Evolutionary conservation across 1,140 invertebrate genomes (phyloP), one percentile per base, ranked within the genome.

Genomic region (Mya arenaria): DNA sequence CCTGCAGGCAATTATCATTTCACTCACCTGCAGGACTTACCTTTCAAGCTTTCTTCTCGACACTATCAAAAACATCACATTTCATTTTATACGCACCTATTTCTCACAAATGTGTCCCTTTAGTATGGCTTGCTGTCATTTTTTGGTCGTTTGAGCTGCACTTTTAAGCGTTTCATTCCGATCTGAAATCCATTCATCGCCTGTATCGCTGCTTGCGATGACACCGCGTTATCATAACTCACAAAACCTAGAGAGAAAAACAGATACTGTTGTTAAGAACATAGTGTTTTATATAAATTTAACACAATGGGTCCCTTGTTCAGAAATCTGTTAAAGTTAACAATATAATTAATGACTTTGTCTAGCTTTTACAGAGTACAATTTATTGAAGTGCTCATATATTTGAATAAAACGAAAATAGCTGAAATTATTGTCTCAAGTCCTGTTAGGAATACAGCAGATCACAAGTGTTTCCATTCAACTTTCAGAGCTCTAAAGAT

Each of bases 111-210:
- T 77, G 17, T 52, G 8, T 37, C n/a, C 25, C 13, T 0, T 84
- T 87, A 92, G 82, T 92, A 92, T 65, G 91, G 91, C 75, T 91
- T 92, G 83, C 88, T 90, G 79, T 92, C 93, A 93, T 98, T 97
- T 95, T 98, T 99, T 87, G 97, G 96, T 93, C 97, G 95, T 95
- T 99, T 99, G 91, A 99, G 95, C 94, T 99, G 98, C 92, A 99
- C 98, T 95, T 99, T 99, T 85, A 99, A 95, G 92, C 98, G 95
- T 94, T 99, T 99, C 92, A 97, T 98, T 91, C 98, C 98, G 93
- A 99, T 97, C 94, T 98, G 98, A 92, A 98, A 99, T 87, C 98
- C 92, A 94, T 99, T 98, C 98, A 99, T 99, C 88, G 97, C 96
- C 92, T 97, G 96, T 89, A 99, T 99, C 84, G 98, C 98, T 89